Percentiles rank a stretch among this genome's conserved stretches.
Conservation (phyloP, 2,888 invertebrate species). For the Tinea trinotella region DNA sequence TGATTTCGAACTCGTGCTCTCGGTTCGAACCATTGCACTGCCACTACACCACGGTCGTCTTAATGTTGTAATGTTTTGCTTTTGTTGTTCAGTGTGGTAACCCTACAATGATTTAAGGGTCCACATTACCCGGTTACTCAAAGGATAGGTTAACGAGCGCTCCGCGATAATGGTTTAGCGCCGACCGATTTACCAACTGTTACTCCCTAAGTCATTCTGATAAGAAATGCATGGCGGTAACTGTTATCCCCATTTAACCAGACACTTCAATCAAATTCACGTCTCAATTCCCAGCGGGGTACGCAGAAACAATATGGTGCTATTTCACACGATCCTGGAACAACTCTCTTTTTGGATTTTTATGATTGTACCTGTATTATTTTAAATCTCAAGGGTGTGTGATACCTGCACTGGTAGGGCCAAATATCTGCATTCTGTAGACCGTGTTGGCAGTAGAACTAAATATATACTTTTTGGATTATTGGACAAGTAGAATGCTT, state of each 20-base stretch:
- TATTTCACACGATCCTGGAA: not conserved
- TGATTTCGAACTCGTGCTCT: no score
- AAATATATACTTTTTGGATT: no score
- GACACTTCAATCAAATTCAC: not conserved
- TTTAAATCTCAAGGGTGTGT: no score
- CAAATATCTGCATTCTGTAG: no score
- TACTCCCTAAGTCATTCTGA: constrained; percentile 11
- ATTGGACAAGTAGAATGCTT: no score
- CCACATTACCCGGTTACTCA: constrained; percentile 14
- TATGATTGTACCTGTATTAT: no score
- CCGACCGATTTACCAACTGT: constrained; percentile 17
- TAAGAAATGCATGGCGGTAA: constrained; percentile 5
- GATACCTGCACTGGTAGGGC: no score
- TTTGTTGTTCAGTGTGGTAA: not conserved
- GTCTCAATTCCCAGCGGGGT: not conserved
- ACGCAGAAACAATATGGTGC: not conserved
- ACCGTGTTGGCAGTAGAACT: no score
- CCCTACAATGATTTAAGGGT: constrained; percentile 16
- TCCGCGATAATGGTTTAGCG: not conserved
- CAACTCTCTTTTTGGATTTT: no score
- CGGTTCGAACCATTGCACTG: no score
- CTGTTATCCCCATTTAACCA: not conserved
- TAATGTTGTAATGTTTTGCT: not conserved
- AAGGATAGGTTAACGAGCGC: constrained; percentile 17
- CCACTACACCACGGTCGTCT: no score